These are phyloP conservation scores for Canis aureus DNA, from an alignment of 2,113 vertebrate genomes.

Conservation along the genomic window DNA sequence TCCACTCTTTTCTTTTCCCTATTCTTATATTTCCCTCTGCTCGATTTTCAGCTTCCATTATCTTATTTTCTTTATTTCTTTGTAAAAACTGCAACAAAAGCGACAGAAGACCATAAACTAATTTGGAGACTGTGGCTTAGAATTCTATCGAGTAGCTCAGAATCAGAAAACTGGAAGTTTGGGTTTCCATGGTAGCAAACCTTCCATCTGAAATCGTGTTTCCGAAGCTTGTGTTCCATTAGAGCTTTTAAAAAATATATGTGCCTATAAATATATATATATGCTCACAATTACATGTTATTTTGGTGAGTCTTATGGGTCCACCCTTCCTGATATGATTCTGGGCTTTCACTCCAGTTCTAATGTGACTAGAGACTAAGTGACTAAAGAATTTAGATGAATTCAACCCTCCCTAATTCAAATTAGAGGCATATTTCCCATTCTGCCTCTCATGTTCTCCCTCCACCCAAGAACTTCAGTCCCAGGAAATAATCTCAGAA, in stretches of 20 bases:
- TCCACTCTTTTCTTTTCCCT: neutral
- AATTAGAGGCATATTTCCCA: neutral
- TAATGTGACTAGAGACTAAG: conserved; percentile 41
- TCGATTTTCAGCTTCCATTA: neutral
- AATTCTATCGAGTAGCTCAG: neutral
- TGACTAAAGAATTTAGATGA: conserved; percentile 46
- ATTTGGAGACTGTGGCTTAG: neutral
- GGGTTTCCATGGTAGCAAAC: conserved; percentile 51
- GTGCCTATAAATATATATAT: neutral
- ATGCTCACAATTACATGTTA: neutral
- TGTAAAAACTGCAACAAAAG: neutral
- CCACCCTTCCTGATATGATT: conserved; percentile 42
- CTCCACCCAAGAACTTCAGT: neutral
- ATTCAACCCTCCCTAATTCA: neutral
- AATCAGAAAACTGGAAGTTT: neutral
- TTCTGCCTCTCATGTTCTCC: neutral
- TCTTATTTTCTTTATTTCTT: neutral
- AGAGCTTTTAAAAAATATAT: conserved; percentile 28
- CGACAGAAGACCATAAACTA: neutral
- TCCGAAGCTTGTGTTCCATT: conserved; percentile 17
- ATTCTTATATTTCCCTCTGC: neutral
- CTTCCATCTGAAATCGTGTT: conserved; percentile 54
- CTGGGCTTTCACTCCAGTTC: conserved; percentile 29
- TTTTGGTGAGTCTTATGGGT: conserved; percentile 28
- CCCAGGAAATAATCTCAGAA: conserved; percentile 11